phyloP scores from a whole-genome alignment of 2,888 invertebrate species.

The Smittia aterrima region DNA sequence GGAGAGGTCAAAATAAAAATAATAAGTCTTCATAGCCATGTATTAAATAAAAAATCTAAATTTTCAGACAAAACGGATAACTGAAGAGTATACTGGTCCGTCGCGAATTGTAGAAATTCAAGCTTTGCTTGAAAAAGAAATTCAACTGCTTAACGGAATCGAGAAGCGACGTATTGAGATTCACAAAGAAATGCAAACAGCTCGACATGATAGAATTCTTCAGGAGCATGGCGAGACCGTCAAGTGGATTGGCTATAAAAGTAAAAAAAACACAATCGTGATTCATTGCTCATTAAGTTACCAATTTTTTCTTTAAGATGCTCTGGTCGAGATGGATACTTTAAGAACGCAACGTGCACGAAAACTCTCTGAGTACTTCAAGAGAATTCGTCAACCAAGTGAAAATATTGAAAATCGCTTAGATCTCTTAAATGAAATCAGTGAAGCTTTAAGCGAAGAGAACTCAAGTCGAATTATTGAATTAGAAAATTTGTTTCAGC shows the following conservation, averaged over 20 bases:
- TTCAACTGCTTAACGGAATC: slow-evolving; percentile 66
- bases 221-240: slow-evolving; percentile 70
- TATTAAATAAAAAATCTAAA: neutral
- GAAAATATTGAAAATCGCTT: slow-evolving; percentile 29
- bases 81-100: slow-evolving; percentile 63
- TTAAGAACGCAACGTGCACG: slow-evolving; percentile 75
- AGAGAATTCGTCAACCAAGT: slow-evolving; percentile 56
- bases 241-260: slow-evolving; percentile 72
- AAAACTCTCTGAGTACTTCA: slow-evolving; percentile 71
- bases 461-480: slow-evolving; percentile 17
- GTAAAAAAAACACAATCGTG: slow-evolving; percentile 49
- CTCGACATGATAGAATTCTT: slow-evolving; percentile 63
- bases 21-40: neutral
- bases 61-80: slow-evolving; percentile 63
- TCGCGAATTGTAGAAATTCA: slow-evolving; percentile 69
- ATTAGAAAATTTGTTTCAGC: slow-evolving; percentile 51
- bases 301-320: slow-evolving; percentile 46
- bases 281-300: no score
- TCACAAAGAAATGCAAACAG: slow-evolving; percentile 60
- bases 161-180: slow-evolving; percentile 66
- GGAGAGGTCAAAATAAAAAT: slow-evolving; percentile 46
- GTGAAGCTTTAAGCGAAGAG: slow-evolving; percentile 17
- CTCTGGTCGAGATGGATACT: slow-evolving; percentile 74
- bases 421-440: slow-evolving; percentile 19
- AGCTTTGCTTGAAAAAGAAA: slow-evolving; percentile 70